Evolutionary conservation across 1,140 invertebrate species (phyloP), one percentile per base, ranked within the genome.

Genomic region (Cydia strobilella): DNA sequence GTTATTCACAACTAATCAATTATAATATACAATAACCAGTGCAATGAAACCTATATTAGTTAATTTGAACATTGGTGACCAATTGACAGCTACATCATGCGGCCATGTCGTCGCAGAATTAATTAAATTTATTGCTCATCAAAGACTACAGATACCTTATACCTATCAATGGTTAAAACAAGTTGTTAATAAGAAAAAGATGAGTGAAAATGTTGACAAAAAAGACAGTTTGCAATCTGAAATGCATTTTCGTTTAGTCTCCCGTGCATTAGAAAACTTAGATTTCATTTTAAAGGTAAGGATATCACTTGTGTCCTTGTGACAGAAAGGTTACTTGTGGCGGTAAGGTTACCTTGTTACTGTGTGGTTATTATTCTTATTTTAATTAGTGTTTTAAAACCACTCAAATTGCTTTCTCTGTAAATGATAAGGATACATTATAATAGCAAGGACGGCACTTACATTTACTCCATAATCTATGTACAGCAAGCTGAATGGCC

Each of bases 71-170:
- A 89, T 93, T 54, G 89, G 89, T 65, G 89, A 93, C 76, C 87
- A 91, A 77, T 83, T 93, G 77, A 93, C 90, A 48, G 79, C 86
- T 39, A 90, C 87, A 79, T 91, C 91, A 13, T 93, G 92, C 82
- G 90, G 90, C 9, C 87, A 91, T 77, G 80, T 93, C 69, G 80
- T 93, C 25, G 87, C 90, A 6, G 93, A 93, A 82, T 79, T 93
- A 74, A 89, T 93, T 31, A 93, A 93, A 78, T 93, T 91, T 80
- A 82, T 93, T 39, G 83, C 83, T 9, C 92, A 93, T 87, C 93
- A 93, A 84, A 88, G 90, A 79, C 75, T 92, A 20, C 93, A 93
- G 84, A 93, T 93, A 79, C 93, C 93, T 0, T 93, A 93, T 72
- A 85, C 86, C 5, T 93, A 92, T 79, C 89, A 90, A 74, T 92